phyloP scores from a whole-genome alignment of 1,140 invertebrate genomes.

The Eriosoma lanigerum region DNA sequence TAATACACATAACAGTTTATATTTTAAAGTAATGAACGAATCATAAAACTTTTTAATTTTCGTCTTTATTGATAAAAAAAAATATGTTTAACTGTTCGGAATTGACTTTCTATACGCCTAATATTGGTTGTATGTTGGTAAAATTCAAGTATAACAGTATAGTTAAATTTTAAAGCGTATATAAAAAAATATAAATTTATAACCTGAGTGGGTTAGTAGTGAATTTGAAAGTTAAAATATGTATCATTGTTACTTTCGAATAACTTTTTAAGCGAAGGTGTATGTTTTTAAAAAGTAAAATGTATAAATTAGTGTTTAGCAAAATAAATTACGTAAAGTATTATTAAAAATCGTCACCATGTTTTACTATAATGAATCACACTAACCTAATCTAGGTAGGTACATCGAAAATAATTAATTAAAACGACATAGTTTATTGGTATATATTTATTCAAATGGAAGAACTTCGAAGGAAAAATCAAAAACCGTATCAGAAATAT shows the following conservation, averaged over 20 bases:
- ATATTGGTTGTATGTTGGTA: not conserved
- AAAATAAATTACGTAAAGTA: not conserved
- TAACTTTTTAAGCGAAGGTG: slow-evolving; percentile 24
- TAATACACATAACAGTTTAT: no score
- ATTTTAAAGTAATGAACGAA: no score
- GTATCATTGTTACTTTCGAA: slow-evolving; percentile 36
- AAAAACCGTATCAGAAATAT: not conserved
- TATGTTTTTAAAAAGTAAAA: not conserved
- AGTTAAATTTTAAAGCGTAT: no score
- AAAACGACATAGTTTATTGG: no score
- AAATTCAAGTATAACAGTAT: not conserved
- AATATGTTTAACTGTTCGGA: no score
- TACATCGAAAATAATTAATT: no score
- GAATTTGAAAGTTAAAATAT: slow-evolving; percentile 34
- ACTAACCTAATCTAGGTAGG: no score
- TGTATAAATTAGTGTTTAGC: not conserved
- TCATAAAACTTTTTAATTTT: not conserved
- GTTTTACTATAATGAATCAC: no score
- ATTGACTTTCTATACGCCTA: not conserved
- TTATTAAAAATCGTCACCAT: no score
- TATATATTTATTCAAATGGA: not conserved
- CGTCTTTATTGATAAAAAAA: not conserved
- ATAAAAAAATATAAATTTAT: slow-evolving; percentile 26
- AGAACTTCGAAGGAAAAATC: not conserved
- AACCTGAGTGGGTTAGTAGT: not conserved